These are phyloP conservation scores for Allenopithecus nigroviridis DNA, from an alignment of 2,797 vertebrate genomes.

Conservation along the genomic window DNA sequence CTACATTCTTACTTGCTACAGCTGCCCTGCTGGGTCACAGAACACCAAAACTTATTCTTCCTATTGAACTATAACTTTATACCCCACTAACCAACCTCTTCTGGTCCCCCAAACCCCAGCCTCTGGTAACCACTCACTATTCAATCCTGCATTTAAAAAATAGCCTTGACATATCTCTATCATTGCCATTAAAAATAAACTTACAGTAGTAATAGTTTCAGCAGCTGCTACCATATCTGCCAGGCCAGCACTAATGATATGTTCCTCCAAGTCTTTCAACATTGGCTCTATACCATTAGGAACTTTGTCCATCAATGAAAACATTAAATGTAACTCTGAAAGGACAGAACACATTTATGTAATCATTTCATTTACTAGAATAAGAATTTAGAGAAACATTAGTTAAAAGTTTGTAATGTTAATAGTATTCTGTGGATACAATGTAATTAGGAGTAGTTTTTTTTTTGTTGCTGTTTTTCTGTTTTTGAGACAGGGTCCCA, in stretches of 20 bases:
- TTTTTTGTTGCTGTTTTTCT: neutral
- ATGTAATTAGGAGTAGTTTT: neutral
- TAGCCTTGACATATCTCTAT: neutral
- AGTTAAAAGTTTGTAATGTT: neutral
- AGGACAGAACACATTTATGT: constrained; percentile 76
- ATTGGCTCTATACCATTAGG: constrained; percentile 98
- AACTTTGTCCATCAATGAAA: constrained; percentile 99
- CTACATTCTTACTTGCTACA: neutral
- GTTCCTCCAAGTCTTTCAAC: constrained; percentile 99
- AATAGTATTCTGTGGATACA: neutral
- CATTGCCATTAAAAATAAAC: constrained; percentile 67
- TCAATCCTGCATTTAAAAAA: neutral
- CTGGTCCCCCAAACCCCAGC: neutral
- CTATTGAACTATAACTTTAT: neutral
- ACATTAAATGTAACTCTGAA: constrained; percentile 97
- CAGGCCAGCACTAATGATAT: constrained; percentile 97
- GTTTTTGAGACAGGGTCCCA: neutral
- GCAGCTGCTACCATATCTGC: constrained; percentile 99
- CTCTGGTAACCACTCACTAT: neutral
- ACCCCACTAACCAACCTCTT: neutral
- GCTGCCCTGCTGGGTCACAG: too few relatives aligned
- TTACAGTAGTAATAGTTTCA: constrained; percentile 98
- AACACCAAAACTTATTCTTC: neutral
- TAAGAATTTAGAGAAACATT: constrained; percentile 24
- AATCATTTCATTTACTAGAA: constrained; percentile 49